phyloP scores from a whole-genome alignment of 2,113 vertebrate genomes.

The Calypte anna region DNA sequence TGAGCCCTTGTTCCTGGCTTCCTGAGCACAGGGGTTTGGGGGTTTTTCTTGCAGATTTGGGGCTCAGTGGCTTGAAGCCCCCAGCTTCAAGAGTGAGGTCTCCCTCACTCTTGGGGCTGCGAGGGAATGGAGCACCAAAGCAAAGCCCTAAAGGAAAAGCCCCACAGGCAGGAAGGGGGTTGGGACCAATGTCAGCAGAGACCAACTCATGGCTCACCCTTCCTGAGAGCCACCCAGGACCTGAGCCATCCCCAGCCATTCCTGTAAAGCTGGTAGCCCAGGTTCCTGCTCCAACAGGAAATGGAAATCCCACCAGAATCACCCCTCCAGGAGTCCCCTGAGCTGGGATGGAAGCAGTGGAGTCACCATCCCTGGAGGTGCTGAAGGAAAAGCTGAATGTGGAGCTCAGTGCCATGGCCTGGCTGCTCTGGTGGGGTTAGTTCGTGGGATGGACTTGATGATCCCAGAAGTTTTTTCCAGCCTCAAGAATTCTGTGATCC shows the following conservation, averaged over 20 bases:
- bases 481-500: no score
- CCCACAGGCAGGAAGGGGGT: rapidly evolving
- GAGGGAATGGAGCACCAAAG: not conserved
- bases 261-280: not conserved
- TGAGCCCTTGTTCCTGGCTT: rapidly evolving
- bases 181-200: rapidly evolving
- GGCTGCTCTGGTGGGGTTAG: no score
- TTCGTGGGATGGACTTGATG: no score
- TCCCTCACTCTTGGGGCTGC: not conserved
- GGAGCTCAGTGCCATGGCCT: no score
- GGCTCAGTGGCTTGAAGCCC: not conserved
- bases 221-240: no score
- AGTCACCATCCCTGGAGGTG: no score
- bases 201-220: no score
- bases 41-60: not conserved
- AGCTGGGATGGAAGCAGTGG: no score
- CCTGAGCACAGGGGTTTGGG: not conserved
- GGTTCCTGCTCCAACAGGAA: not conserved
- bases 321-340: not conserved
- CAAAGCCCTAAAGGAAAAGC: not conserved
- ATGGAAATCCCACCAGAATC: not conserved
- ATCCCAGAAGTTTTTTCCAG: no score
- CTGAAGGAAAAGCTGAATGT: no score
- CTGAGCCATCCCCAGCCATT: not conserved
- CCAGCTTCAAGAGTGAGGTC: no score